phyloP scores from a whole-genome alignment of 1,140 invertebrate species.

The Drosophila sp. region DNA sequence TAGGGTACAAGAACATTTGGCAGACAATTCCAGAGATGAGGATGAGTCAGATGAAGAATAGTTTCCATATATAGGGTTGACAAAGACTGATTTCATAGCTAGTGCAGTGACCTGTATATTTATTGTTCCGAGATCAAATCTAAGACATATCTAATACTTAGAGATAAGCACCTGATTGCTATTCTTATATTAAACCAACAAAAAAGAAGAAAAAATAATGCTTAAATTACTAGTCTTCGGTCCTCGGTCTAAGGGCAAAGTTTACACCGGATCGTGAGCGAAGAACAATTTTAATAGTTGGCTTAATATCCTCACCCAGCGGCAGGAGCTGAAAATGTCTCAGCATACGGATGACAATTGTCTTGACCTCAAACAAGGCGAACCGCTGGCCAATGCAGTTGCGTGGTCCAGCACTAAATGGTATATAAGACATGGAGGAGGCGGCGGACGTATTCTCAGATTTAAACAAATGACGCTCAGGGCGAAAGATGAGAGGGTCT shows the following conservation, averaged over 20 bases:
- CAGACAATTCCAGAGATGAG: too few species aligned
- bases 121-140: neutral
- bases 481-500: conserved; percentile 84
- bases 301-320: conserved; percentile 52
- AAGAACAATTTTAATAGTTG: conserved; percentile 68
- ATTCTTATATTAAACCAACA: neutral
- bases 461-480: conserved; percentile 83
- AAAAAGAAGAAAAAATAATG: neutral
- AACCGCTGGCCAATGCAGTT: conserved; percentile 88
- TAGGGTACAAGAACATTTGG: neutral
- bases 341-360: conserved; percentile 74
- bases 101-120: neutral
- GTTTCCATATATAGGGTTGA: too few species aligned
- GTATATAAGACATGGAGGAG: conserved; percentile 83
- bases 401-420: conserved; percentile 89
- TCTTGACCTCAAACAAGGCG: conserved; percentile 82
- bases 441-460: neutral
- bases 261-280: conserved; percentile 65
- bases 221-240: conserved; percentile 11
- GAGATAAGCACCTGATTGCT: neutral
- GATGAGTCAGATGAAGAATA: neutral
- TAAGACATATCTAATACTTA: neutral
- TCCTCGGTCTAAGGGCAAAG: conserved; percentile 44
- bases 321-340: conserved; percentile 68
- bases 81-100: neutral